Evolutionary conservation across 2,888 invertebrate species (phyloP).

Genomic region (Epinotia brunnichana): DNA sequence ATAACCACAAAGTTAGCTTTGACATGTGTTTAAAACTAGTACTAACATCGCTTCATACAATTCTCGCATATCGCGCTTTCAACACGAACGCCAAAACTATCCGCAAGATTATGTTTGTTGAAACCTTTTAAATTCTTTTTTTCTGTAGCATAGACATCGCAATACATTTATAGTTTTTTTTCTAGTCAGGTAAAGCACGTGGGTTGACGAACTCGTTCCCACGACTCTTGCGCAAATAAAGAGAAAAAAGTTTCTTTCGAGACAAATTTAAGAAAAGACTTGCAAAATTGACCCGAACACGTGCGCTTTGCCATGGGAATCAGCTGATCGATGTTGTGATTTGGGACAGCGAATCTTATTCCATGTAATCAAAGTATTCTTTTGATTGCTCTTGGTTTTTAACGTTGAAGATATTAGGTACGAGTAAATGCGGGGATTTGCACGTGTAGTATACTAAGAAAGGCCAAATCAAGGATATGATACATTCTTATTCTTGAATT

Average conservation of each 20-base stretch:
- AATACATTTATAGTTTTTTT: constrained; percentile 50
- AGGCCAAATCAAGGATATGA: constrained; percentile 18
- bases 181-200: constrained; percentile 66
- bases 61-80: neutral
- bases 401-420: constrained; percentile 14
- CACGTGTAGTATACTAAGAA: constrained; percentile 36
- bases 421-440: constrained; percentile 28
- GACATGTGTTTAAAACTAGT: neutral
- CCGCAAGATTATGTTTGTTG: constrained; percentile 13
- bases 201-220: constrained; percentile 63
- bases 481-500: neutral
- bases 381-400: neutral
- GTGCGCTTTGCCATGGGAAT: constrained; percentile 69
- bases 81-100: neutral
- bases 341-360: neutral
- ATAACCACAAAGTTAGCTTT: constrained; percentile 11
- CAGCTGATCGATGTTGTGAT: constrained; percentile 63
- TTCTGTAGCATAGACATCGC: constrained; percentile 27
- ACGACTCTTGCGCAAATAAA: constrained; percentile 71
- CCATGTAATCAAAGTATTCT: neutral
- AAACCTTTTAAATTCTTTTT: constrained; percentile 13
- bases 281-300: constrained; percentile 68
- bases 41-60: neutral
- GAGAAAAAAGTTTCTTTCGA: constrained; percentile 62
- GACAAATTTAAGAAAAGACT: constrained; percentile 65